Base-by-base conservation (phyloP, 2,888 invertebrate genomes). In the Limnephilus auricula region DNA sequence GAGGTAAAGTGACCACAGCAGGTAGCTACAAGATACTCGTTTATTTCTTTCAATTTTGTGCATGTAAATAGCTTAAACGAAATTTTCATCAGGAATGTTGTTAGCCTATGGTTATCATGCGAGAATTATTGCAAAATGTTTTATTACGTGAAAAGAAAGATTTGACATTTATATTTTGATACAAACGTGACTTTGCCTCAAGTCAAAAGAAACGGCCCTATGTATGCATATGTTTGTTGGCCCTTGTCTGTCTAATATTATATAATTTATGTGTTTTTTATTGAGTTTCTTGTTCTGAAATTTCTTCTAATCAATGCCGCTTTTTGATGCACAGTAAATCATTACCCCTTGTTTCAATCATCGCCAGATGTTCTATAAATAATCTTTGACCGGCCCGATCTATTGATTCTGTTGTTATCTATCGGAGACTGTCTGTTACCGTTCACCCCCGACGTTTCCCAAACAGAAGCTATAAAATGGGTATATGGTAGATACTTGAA, bases 101-200 rank as follows among this genome's bases (percentile, higher is more conserved):
- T 25, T 9, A 65, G 65, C 65, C 65, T 65, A 25, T n/a, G 65
- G 65, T 65, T 6, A 65, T 65, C 65, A 65, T 65, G 65, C 65
- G n/a, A 25, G 25, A 65, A 65, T 65, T 18, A 9, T 65, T 65
- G 65, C 65, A 6, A 65, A 65, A 65, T 40, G 40, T n/a, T 85
- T 85, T 85, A 85, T 85, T 40, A 40, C 85, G 45, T 40, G 85
- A 85, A n/a, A 40, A 85, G 45, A n/a, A 40, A 18, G n/a, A 85
- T 85, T 85, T 85, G 85, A 85, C 85, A 85, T 85, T 85, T 85
- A 85, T 13, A 85, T 25, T 82, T 82, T 6, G 65, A 65, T 25
- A 6, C n/a, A 65, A 65, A n/a, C 65, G 65, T 65, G 65, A 65
- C 25, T 65, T 65, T n/a, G 65, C 65, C 65, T 65, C n/a, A n/a